These are phyloP conservation scores for Leptopterna dolabrata DNA, from an alignment of 2,888 invertebrate genomes.

Conservation along the genomic window DNA sequence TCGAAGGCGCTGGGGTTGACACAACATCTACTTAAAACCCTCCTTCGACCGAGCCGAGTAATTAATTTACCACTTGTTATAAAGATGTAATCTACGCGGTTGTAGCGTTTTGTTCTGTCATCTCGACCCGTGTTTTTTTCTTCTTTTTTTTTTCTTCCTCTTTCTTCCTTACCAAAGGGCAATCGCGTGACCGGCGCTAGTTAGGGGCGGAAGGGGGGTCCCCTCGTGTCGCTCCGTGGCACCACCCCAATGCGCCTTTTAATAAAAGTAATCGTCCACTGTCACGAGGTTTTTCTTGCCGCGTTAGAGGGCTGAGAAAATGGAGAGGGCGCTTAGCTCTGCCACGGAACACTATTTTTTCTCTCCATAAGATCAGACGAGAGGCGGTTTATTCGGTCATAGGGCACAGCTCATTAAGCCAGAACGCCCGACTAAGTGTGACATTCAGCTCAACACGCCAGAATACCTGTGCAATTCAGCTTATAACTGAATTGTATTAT, in stretches of 20 bases:
- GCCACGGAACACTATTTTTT: not conserved
- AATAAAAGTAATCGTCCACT: constrained; percentile 56
- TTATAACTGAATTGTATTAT: too few relatives aligned
- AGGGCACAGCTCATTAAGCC: too few relatives aligned
- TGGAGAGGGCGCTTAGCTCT: not conserved
- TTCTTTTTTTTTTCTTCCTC: not conserved
- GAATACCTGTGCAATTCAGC: too few relatives aligned
- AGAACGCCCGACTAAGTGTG: too few relatives aligned
- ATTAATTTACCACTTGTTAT: constrained; percentile 55
- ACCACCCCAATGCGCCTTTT: constrained; percentile 42
- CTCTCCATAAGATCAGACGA: not conserved
- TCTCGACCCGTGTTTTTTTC: not conserved
- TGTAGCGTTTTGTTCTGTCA: constrained; percentile 52
- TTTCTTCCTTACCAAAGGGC: too few relatives aligned
- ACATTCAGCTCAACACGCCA: too few relatives aligned
- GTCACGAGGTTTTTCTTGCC: constrained; percentile 47
- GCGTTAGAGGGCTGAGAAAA: not conserved
- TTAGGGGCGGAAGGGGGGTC: not conserved
- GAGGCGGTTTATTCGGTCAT: not conserved
- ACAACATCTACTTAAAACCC: constrained; percentile 39
- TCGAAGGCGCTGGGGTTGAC: constrained; percentile 3
- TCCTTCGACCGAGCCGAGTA: not conserved
- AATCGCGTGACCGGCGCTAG: constrained; percentile 37
- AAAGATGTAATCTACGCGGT: constrained; percentile 51
- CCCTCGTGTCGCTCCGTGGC: constrained; percentile 48